Base-by-base conservation (phyloP, 2,888 invertebrate genomes). In the Oscheius sp. region DNA sequence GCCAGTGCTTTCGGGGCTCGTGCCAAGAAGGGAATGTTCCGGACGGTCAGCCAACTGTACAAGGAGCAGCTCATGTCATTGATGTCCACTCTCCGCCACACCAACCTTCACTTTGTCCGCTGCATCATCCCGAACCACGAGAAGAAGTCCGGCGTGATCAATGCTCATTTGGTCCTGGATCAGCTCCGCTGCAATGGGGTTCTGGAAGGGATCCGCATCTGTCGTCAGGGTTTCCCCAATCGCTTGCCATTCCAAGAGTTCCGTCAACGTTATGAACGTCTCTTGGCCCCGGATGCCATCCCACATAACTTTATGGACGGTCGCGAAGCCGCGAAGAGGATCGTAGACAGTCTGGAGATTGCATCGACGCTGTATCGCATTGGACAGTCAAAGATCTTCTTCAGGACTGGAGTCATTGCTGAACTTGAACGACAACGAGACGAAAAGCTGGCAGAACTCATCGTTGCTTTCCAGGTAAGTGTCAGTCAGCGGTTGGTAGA, bases 81-180 rank as follows among this genome's bases (percentile, higher is more conserved):
- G 83, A 99, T 99, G 99, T 87, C 89, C 50, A 92, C 91, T 3
- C 89, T 92, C 48, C 93, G 96, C 80, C 98, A 99, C 90, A 99
- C 99, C 51, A 98, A 97, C 91, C 99, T 99, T 1, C 99, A 99
- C 92, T 99, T 99, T 90, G 98, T 99, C 76, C 93, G 99, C 89
- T 99, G 99, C 91, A 99, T 99, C 90, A 98, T 99, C 90, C 99
- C 99, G 70, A 99, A 99, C 91, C 97, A 99, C 90, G 99, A 99
- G 91, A 99, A 99, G 92, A 94, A 86, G 77, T 95, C 98, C 72
- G 96, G 97, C 62, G 97, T 98, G 91, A 97, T 99, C 86, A 96
- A 97, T 89, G 95, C 98, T n/a, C 93, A 94, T 32, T 91, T 99
- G 78, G 99, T 99, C n/a, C 92, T 99, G 77, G 99, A 99, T 91